Evolutionary conservation across 1,140 invertebrate genomes (phyloP).

Genomic region (Lethrus apterus): DNA sequence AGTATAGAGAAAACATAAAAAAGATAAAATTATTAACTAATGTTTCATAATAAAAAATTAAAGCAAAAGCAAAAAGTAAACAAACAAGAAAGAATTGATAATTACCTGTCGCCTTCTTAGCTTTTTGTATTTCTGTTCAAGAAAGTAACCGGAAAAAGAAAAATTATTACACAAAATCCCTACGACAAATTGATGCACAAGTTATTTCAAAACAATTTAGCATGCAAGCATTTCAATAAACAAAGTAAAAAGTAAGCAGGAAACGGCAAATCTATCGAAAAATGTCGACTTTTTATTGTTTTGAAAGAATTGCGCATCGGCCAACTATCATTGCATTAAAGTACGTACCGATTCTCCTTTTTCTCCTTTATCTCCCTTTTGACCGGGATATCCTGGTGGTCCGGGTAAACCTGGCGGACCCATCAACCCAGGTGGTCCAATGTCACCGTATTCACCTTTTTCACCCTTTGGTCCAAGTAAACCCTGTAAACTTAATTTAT

Average conservation of each 20-base stretch:
- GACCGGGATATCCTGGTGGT: constrained; percentile 77
- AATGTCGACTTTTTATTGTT: not conserved
- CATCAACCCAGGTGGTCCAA: constrained; percentile 80
- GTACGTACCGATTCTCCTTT: constrained; percentile 84
- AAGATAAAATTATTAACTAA: constrained; percentile 21
- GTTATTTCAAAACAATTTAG: too few relatives aligned
- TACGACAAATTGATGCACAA: too few relatives aligned
- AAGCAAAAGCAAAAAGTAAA: constrained; percentile 18
- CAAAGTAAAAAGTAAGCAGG: constrained; percentile 6
- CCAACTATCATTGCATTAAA: not conserved
- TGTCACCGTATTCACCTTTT: constrained; percentile 85
- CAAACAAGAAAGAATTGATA: constrained; percentile 38
- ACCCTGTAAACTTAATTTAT: too few relatives aligned
- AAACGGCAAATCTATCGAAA: too few relatives aligned
- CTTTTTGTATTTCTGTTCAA: constrained; percentile 81
- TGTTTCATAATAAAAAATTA: constrained; percentile 6
- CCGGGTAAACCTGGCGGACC: constrained; percentile 63
- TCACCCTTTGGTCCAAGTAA: constrained; percentile 77
- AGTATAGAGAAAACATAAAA: constrained; percentile 42
- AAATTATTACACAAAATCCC: too few relatives aligned
- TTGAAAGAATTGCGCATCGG: too few relatives aligned
- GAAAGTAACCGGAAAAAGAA: too few relatives aligned
- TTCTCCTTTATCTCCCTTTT: constrained; percentile 84
- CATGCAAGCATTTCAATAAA: not conserved
- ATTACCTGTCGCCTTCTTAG: constrained; percentile 77